Evolutionary conservation across 2,797 vertebrate genomes (phyloP).

Genomic region (Champsocephalus gunnari): DNA sequence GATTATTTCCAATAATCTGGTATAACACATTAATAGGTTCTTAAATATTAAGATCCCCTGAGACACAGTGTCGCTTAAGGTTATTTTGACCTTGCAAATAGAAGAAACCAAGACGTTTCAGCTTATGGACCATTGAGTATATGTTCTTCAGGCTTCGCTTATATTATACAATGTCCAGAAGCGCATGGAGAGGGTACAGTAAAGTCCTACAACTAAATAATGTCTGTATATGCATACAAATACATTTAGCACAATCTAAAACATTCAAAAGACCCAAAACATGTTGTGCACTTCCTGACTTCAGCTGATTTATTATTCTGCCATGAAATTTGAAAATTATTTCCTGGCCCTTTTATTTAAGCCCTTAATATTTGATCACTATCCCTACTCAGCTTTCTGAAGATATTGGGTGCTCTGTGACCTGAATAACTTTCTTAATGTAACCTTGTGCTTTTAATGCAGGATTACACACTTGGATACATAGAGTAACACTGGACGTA

Average conservation of each 20-base stretch:
- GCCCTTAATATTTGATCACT: slow-evolving; percentile 14
- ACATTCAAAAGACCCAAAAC: not conserved
- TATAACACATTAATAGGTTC: too few relatives aligned
- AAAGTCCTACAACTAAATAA: not conserved
- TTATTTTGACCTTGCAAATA: not conserved
- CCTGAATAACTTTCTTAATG: slow-evolving; percentile 11
- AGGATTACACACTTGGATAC: slow-evolving; percentile 10
- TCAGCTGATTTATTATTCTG: not conserved
- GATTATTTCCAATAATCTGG: too few relatives aligned
- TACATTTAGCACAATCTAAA: not conserved
- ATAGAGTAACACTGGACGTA: slow-evolving; percentile 31
- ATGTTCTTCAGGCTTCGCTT: not conserved
- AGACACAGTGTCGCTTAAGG: too few relatives aligned
- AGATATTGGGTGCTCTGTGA: slow-evolving; percentile 29
- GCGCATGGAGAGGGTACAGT: not conserved
- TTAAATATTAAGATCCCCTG: too few relatives aligned
- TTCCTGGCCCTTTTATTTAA: slow-evolving; percentile 2
- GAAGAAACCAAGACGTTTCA: not conserved
- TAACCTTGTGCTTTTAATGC: slow-evolving; percentile 28
- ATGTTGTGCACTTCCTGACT: not conserved
- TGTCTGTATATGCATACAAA: not conserved
- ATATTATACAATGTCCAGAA: not conserved
- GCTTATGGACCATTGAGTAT: not conserved
- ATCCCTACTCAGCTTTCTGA: slow-evolving; percentile 14
- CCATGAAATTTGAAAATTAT: slow-evolving; percentile 5